A percentile compares a stretch with the other conserved stretches of the same genome.
phyloP scores from a whole-genome alignment of 2,888 invertebrate genomes.

The Polydrusus tereticollis region DNA sequence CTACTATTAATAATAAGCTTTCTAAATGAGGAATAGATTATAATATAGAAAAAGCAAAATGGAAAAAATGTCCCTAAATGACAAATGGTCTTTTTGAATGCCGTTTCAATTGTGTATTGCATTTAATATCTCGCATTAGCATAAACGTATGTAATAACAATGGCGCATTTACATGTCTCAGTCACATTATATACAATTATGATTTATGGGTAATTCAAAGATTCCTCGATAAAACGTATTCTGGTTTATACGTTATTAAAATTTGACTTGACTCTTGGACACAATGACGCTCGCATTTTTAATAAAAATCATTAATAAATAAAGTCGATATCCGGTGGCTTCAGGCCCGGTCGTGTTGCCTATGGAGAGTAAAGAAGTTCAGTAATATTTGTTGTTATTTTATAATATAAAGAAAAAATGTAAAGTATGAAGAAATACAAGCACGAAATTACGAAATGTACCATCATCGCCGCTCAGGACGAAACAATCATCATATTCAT shows the following conservation, averaged over 20 bases:
- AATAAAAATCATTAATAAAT: neutral
- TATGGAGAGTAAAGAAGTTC: too few species aligned
- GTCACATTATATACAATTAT: constrained; percentile 53
- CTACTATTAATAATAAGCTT: constrained; percentile 50
- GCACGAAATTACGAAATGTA: too few species aligned
- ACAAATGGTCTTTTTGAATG: constrained; percentile 58
- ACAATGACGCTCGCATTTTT: neutral
- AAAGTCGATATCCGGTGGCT: neutral
- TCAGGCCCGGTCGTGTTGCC: too few species aligned
- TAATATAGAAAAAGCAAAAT: constrained; percentile 41
- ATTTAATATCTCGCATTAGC: constrained; percentile 57
- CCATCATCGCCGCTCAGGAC: too few species aligned
- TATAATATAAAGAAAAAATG: too few species aligned
- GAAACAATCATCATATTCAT: too few species aligned
- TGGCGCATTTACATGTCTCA: constrained; percentile 60
- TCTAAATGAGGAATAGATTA: constrained; percentile 50
- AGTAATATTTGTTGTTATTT: too few species aligned
- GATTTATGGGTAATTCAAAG: constrained; percentile 58
- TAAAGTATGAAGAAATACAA: too few species aligned
- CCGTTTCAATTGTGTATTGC: constrained; percentile 58
- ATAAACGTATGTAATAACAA: constrained; percentile 61
- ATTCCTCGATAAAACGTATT: constrained; percentile 53
- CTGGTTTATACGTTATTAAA: constrained; percentile 42
- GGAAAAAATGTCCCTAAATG: constrained; percentile 52
- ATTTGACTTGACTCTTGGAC: constrained; percentile 15